These are phyloP conservation scores for Muschampia plurimacula DNA, from an alignment of 2,888 invertebrate species.

Conservation along the genomic window DNA sequence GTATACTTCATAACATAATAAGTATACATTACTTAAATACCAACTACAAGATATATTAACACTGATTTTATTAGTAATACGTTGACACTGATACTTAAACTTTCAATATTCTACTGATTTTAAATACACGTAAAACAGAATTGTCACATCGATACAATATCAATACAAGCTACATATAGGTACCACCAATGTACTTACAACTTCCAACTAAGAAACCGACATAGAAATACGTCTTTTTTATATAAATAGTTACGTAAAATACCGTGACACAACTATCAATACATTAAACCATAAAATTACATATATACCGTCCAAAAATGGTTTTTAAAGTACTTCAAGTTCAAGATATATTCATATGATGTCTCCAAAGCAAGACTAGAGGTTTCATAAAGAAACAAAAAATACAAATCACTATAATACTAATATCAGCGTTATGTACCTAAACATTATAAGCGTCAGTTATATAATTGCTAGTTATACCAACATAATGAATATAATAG, in stretches of 20 bases:
- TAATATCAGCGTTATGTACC: background rate
- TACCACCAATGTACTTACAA: background rate
- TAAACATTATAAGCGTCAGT: background rate
- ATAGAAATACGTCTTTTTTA: background rate
- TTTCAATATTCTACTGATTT: background rate
- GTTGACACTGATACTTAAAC: background rate
- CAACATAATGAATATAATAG: background rate
- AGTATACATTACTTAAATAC: background rate
- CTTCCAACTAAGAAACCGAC: background rate
- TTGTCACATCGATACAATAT: background rate
- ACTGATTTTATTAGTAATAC: background rate
- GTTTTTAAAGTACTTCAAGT: background rate
- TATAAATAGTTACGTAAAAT: background rate
- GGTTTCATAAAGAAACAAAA: background rate
- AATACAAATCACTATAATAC: too few species aligned
- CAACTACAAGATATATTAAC: background rate
- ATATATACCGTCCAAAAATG: background rate
- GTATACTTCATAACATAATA: background rate
- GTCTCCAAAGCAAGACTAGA: background rate
- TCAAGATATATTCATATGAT: background rate
- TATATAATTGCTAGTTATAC: background rate
- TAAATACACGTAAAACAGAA: background rate
- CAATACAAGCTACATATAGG: background rate
- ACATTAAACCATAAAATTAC: too few species aligned
- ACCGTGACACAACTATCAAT: background rate